Conservation (phyloP, 2,113 vertebrate genomes). For the Neotragus pygmaeus region DNA sequence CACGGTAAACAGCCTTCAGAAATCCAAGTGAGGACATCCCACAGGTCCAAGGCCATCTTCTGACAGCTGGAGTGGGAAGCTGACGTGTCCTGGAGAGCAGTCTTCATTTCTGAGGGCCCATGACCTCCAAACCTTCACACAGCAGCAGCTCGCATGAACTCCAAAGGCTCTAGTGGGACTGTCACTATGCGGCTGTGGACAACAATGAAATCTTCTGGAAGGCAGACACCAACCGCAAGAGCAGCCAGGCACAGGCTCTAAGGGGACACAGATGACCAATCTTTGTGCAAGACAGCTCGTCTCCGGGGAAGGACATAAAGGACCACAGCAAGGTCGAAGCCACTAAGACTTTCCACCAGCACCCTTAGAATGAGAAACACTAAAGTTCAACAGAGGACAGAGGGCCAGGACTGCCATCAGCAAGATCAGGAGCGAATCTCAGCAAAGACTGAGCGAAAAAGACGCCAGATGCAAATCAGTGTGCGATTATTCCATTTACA, state of each 20-base stretch:
- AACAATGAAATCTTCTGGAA: neutral
- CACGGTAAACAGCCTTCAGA: neutral
- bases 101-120: neutral
- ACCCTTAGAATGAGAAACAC: neutral
- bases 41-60: neutral
- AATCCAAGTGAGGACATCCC: neutral
- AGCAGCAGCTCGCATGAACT: neutral
- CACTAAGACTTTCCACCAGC: neutral
- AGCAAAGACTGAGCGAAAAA: neutral
- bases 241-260: neutral
- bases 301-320: neutral
- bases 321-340: neutral
- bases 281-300: neutral
- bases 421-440: neutral
- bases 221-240: neutral
- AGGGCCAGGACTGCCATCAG: neutral
- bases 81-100: no score
- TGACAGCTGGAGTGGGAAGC: neutral
- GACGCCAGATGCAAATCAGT: neutral
- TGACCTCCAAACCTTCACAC: neutral
- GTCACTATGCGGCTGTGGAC: neutral
- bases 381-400: neutral
- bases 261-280: neutral
- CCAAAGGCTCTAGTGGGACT: rapidly evolving
- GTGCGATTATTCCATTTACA: neutral